Base-by-base conservation (phyloP, 2,113 vertebrate genomes). In the Elephantulus edwardii region DNA sequence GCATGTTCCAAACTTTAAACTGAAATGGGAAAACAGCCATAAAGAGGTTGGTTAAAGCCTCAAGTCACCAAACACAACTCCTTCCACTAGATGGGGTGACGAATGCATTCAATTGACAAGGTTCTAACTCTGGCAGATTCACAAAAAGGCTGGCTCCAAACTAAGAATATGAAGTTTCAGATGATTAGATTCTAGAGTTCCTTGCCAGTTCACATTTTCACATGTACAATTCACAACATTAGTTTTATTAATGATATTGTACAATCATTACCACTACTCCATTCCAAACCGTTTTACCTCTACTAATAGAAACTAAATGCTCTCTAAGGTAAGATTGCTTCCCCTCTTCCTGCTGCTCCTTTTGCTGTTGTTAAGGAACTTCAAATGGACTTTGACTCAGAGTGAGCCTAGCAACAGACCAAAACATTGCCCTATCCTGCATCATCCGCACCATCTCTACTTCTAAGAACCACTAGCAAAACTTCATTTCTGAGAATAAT, bases 161-260 rank as follows among this genome's bases (percentile, higher is more conserved):
- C 11, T n/a, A 20, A 40, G 56, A 40, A 74, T 17, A 58, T 66
- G 1, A 1, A 0, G 0, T 28, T n/a, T 33, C 3, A 8, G n/a
- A 50, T 20, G 22, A 35, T 17, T n/a, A n/a, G n/a, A n/a, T 9
- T 38, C 28, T 24, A 72, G 7, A 77, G 68, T 5, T 84, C 58
- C 74, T 22, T n/a, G 35, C 66, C 35, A 68, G 4, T 68, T 22
- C 28, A n/a, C 58, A 62, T 30, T 68, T 38, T 22, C 6, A 68
- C 35, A 68, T 3, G 6, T 38, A 38, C 16, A 17, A 38, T 68
- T 68, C 66, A 20, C 38, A 20, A 38, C 35, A 68, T 2, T 68
- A 20, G 35, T 38, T 66, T 66, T 66, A n/a, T 35, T 66, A 13
- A 66, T 35, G 33, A 35, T 17, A n/a, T 35, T 38, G 66, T 38